A percentile compares a stretch with the other conserved stretches of the same genome.
These are phyloP conservation scores for Clarias fuscus DNA, from an alignment of 2,797 vertebrate species.

Conservation along the genomic window DNA sequence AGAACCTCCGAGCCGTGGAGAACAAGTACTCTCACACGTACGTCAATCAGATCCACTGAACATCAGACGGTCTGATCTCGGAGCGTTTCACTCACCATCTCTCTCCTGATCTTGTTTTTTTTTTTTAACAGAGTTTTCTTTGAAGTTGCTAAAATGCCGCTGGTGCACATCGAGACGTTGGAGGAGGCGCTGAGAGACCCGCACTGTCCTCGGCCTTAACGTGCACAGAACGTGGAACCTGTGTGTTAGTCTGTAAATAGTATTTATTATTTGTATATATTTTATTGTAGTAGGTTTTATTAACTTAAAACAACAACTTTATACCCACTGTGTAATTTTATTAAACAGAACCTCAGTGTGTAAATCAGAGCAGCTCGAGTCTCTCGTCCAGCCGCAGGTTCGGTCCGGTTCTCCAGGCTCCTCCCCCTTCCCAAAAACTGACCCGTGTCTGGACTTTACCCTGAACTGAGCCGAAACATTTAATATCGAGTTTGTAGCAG, in stretches of 20 bases:
- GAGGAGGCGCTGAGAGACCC: conserved; percentile 21
- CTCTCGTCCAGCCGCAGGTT: background rate
- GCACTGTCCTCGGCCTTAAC: background rate
- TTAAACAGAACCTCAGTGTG: background rate
- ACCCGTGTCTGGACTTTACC: background rate
- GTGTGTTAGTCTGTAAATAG: conserved; percentile 8
- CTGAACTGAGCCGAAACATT: background rate
- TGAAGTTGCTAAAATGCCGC: conserved; percentile 39
- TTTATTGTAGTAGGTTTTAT: conserved; percentile 28
- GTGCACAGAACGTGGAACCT: background rate
- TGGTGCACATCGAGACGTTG: conserved; percentile 32
- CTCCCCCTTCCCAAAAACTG: background rate
- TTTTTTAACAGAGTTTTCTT: conserved; percentile 39
- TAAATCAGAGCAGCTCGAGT: background rate
- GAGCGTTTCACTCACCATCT: background rate
- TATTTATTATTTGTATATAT: conserved; percentile 47
- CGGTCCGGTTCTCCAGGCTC: background rate
- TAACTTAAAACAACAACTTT: background rate
- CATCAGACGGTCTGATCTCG: background rate
- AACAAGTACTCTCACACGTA: conserved; percentile 89
- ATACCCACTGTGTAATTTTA: conserved; percentile 3
- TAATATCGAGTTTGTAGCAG: background rate
- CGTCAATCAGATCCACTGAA: conserved; percentile 27
- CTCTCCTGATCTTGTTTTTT: background rate
- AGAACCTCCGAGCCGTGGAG: conserved; percentile 76